phyloP scores from a whole-genome alignment of 2,797 vertebrate species.

The Phalanger gymnotis region DNA sequence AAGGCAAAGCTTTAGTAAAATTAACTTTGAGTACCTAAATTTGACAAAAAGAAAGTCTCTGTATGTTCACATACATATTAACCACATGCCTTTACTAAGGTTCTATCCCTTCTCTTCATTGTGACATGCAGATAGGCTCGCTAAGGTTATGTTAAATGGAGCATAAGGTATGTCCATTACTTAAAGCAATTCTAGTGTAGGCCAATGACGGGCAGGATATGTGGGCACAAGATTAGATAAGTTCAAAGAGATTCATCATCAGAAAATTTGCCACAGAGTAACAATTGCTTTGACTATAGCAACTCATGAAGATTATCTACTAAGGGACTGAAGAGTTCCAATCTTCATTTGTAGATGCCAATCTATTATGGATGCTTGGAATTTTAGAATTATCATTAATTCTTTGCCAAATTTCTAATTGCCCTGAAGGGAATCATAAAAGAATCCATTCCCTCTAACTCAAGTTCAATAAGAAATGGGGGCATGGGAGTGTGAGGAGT shows the following conservation, averaged over 20 bases:
- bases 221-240: rapidly evolving
- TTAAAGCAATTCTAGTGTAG: neutral
- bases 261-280: neutral
- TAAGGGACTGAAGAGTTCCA: no score
- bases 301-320: neutral
- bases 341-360: no score
- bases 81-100: neutral
- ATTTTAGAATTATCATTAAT: neutral
- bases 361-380: neutral
- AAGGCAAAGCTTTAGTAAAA: conserved; percentile 37
- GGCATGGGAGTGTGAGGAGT: neutral
- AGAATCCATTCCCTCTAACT: conserved; percentile 18
- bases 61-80: conserved; percentile 3
- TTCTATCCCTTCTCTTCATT: neutral
- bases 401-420: conserved; percentile 10
- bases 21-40: conserved; percentile 16
- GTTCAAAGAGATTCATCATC: neutral
- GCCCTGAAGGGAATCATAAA: neutral
- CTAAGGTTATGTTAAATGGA: neutral
- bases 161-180: neutral
- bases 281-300: neutral
- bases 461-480: neutral
- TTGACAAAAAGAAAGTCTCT: conserved; percentile 3
- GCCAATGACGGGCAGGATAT: neutral
- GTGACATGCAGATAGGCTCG: neutral